Evolutionary conservation across 2,797 vertebrate species (phyloP), one percentile per base, ranked within the genome.

Genomic region (Merluccius polli): DNA sequence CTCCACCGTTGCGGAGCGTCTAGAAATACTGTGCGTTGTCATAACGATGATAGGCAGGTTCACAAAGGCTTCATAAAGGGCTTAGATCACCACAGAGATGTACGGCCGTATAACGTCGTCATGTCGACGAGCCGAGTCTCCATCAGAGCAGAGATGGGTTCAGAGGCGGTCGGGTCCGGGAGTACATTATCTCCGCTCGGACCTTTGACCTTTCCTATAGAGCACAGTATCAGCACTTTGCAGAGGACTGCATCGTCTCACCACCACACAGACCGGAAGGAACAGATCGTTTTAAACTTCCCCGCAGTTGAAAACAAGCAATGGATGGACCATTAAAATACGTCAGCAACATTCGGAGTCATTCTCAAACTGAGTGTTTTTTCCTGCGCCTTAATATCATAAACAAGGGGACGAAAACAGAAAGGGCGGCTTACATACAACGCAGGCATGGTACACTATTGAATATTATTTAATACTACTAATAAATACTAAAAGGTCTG

Each of bases 1-100:
- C 87, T 87, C 84, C 84, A 90, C 87, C 81, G 81, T 87, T 85
- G 89, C 87, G 89, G 77, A 88, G 82, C 72, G 29, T 86, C 79
- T 84, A 82, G 73, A 81, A 90, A 89, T 77, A 77, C 88, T 73
- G 78, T 79, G 82, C 73, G 27, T 65, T n/a, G 52, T 65, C 1
- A 65, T 65, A 11, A 65, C 27, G 24, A 65, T 12, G 59, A 27
- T 27, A 85, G 77, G 82, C 76, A 75, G 72, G n/a, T 77, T 79
- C 80, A 85, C 65, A 73, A 78, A 83, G 78, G 78, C 76, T 32
- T 79, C 69, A 65, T 48, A 81, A 79, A 78, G 71, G 73, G 76
- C 72, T 85, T 83, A 81, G 59, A 65, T 65, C 59, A 27, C 59
- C 59, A 78, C 72, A 48, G 52, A 71, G 67, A 78, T 80, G 82